A percentile compares a stretch with the other conserved stretches of the same genome.
Conservation (phyloP, 2,888 invertebrate genomes). For the Stramonita haemastoma region DNA sequence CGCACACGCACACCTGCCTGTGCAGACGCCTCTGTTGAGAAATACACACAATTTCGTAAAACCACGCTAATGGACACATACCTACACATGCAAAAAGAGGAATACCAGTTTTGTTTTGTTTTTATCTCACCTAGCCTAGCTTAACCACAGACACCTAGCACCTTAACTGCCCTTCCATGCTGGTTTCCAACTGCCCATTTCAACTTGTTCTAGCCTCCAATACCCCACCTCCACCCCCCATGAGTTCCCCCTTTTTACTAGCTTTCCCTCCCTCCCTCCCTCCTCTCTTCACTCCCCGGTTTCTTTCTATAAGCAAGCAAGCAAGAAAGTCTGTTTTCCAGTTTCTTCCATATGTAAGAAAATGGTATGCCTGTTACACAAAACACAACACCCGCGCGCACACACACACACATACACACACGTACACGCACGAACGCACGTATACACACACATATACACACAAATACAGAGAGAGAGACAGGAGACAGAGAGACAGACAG, state of each 20-base stretch:
- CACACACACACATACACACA: neutral
- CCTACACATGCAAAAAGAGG: neutral
- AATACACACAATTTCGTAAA: neutral
- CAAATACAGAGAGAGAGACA: neutral
- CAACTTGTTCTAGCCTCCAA: neutral
- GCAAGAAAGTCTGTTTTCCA: too few species aligned
- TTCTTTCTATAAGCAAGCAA: too few species aligned
- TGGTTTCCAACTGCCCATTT: too few species aligned
- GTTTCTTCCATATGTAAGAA: too few species aligned
- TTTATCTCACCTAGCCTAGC: neutral
- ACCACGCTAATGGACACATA: neutral
- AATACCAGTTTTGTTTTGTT: neutral
- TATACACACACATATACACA: neutral
- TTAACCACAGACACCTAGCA: too few species aligned
- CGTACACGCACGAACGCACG: neutral
- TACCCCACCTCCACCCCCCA: neutral
- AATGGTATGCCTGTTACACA: too few species aligned
- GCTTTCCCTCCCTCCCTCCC: too few species aligned
- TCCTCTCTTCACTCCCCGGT: neutral
- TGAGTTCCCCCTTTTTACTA: neutral
- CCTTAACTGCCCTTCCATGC: too few species aligned
- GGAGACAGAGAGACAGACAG: neutral
- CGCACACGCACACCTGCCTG: neutral
- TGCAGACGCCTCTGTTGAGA: neutral
- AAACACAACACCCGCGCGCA: neutral